Percentiles rank a stretch among this genome's conserved stretches.
phyloP scores from a whole-genome alignment of 2,888 invertebrate species.

The Eupithecia exiguata region DNA sequence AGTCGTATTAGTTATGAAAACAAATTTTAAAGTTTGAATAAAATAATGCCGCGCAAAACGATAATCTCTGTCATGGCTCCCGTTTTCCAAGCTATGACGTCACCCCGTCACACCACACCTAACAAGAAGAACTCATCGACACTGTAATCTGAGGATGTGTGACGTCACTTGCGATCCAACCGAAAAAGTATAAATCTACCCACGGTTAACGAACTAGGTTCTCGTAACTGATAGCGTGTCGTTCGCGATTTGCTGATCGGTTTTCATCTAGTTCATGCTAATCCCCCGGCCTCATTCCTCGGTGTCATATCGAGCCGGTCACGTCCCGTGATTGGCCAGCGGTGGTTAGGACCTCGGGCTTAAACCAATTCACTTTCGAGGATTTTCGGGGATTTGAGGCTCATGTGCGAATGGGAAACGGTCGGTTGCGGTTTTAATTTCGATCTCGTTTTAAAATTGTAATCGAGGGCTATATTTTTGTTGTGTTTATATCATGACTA shows the following conservation, averaged over 20 bases:
- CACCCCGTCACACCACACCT: too few species aligned
- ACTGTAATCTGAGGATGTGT: too few species aligned
- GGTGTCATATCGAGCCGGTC: constrained; percentile 16
- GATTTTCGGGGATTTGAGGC: constrained; percentile 30
- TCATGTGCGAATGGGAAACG: constrained; percentile 19
- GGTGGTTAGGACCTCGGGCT: constrained; percentile 16
- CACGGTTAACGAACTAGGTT: too few species aligned
- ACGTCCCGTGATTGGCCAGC: constrained; percentile 18
- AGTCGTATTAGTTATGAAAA: too few species aligned
- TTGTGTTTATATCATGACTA: neutral
- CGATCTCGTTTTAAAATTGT: neutral
- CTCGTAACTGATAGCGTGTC: neutral
- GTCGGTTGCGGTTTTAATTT: constrained; percentile 12
- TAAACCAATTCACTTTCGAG: constrained; percentile 28
- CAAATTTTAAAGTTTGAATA: too few species aligned
- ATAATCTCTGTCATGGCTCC: too few species aligned
- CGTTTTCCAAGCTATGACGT: too few species aligned
- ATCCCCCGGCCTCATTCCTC: constrained; percentile 16
- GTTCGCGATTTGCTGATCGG: neutral
- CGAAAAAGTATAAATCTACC: too few species aligned
- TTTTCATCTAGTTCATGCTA: constrained; percentile 8
- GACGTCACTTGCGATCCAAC: too few species aligned
- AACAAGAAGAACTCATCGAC: too few species aligned
- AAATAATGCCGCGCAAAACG: too few species aligned
- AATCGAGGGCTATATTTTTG: neutral